Evolutionary conservation across 2,888 invertebrate species (phyloP).

Genomic region (Gymnosoma rotundatum): DNA sequence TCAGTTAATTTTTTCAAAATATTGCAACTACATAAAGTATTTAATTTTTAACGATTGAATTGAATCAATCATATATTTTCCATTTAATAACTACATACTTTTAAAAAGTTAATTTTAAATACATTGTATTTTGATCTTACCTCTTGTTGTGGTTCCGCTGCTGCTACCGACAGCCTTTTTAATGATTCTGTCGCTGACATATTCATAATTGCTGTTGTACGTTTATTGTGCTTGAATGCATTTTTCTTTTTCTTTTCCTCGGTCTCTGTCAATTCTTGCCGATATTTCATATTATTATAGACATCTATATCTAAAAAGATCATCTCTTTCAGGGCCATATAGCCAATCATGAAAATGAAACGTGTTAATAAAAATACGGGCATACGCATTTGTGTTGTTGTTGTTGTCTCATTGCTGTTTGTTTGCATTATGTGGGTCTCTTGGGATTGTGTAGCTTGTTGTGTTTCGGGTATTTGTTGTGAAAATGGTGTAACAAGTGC

Average conservation of each 20-base stretch:
- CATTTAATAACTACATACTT: no score
- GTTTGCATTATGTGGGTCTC: neutral
- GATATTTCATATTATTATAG: conserved; percentile 90
- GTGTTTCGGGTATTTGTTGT: conserved; percentile 74
- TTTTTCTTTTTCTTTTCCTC: conserved; percentile 81
- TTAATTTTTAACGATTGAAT: no score
- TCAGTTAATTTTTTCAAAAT: no score
- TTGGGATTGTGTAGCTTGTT: conserved; percentile 39
- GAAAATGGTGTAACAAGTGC: conserved; percentile 75
- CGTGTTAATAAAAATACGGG: conserved; percentile 82
- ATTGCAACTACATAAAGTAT: no score
- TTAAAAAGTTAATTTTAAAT: no score
- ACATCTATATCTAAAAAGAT: conserved; percentile 91
- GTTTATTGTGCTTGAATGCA: conserved; percentile 73
- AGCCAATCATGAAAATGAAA: conserved; percentile 87
- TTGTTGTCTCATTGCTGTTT: neutral
- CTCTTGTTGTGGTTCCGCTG: conserved; percentile 81
- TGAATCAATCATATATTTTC: no score
- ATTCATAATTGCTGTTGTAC: conserved; percentile 76
- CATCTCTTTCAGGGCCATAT: conserved; percentile 90
- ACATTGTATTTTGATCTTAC: conserved; percentile 63
- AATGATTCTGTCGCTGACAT: conserved; percentile 81
- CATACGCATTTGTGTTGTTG: conserved; percentile 71
- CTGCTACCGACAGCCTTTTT: conserved; percentile 79
- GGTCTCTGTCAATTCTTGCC: conserved; percentile 83